Conservation (phyloP, 2,797 vertebrate species). For the Ceyx erithaca region DNA sequence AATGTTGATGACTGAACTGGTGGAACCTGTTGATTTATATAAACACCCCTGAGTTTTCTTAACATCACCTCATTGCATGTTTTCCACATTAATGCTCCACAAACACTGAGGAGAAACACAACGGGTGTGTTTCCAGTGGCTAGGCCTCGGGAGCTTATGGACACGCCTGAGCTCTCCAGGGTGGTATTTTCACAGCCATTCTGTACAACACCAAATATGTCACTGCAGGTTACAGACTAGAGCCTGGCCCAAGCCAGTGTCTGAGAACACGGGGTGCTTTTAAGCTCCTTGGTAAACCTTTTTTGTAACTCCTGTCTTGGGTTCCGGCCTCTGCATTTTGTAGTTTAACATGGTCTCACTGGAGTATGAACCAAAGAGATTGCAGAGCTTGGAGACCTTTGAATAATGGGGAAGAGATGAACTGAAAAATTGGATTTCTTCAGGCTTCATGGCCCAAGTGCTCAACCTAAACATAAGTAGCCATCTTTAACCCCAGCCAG, state of each 20-base stretch:
- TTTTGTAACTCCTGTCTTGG: not conserved
- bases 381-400: not conserved
- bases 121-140: not conserved
- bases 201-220: not conserved
- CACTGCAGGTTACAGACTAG: not conserved
- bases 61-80: rapidly evolving
- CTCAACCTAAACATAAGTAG: not conserved
- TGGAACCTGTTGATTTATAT: not conserved
- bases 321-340: not conserved
- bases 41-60: not conserved
- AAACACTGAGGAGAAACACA: not conserved
- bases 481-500: not conserved
- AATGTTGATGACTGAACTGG: not conserved
- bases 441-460: not conserved
- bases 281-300: not conserved
- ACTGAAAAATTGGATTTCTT: slow-evolving; percentile 65
- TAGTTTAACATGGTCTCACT: not conserved
- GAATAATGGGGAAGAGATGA: slow-evolving; percentile 35
- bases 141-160: not conserved
- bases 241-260: not conserved
- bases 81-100: not conserved
- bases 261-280: not conserved
- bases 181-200: not conserved
- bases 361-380: slow-evolving; percentile 3
- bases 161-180: rapidly evolving